Evolutionary conservation across 2,797 vertebrate species (phyloP), one percentile per base, ranked within the genome.

Genomic region (Hemibagrus guttatus): DNA sequence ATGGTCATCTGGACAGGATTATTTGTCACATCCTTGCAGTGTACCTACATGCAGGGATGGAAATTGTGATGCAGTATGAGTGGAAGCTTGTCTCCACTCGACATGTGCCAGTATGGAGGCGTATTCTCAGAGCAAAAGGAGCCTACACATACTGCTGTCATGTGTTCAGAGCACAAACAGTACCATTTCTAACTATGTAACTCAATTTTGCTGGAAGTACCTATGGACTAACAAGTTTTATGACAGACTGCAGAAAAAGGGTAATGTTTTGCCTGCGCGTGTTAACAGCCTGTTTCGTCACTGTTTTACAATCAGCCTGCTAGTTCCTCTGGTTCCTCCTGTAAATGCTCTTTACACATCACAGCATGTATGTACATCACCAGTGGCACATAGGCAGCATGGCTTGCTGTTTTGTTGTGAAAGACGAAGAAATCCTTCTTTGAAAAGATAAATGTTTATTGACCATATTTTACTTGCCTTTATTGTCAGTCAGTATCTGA

Each of bases 101-200:
- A 80, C 63, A 49, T 79, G 81, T 64, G 39, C 69, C 74, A 56
- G 52, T 79, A 84, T n/a, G 82, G 75, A 87, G 86, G 86, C 68
- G 83, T 84, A 56, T 80, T 71, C 56, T 84, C 75, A 23, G 39
- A 84, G 76, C 28, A 42, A 63, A 54, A 63, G 42, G 39, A 54
- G 82, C 82, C 75, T 64, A 74, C 82, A 84, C 59, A 84, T 61
- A 23, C 61, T 75, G 68, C 63, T 42, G 58, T 56, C 71, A 4
- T 83, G 66, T 49, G 46, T 56, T 84, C 59, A 64, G 35, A 52
- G 74, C 26, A 59, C 52, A 35, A n/a, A 54, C 3, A 63, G 61
- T 84, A 64, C 74, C 35, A 39, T 61, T 79, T 87, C 74, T 68
- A 63, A 83, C 28, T 71, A 8, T 71, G 19, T 39, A 69, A 54